Percentiles rank a stretch among this genome's conserved stretches.
Conservation (phyloP, 2,888 invertebrate genomes). For the Cerceris rybyensis region DNA sequence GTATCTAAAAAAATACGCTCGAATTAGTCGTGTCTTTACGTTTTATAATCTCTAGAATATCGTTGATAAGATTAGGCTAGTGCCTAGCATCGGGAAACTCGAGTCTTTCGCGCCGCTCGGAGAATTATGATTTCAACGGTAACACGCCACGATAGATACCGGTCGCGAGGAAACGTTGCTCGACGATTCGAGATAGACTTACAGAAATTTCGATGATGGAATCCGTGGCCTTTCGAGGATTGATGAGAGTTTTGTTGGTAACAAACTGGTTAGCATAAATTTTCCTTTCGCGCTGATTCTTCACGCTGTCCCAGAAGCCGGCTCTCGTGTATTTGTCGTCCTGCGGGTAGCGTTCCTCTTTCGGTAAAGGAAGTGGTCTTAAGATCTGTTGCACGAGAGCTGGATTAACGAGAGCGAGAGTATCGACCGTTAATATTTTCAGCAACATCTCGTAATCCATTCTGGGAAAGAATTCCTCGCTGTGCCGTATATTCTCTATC, state of each 20-base stretch:
- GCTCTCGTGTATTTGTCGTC: slow-evolving; percentile 21
- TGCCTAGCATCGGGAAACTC: not conserved
- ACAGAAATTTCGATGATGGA: slow-evolving; percentile 78
- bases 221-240: slow-evolving; percentile 69
- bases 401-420: slow-evolving; percentile 76
- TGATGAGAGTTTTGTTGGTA: slow-evolving; percentile 70
- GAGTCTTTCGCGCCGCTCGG: no score
- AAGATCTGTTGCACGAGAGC: slow-evolving; percentile 15
- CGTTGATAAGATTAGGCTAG: slow-evolving; percentile 59
- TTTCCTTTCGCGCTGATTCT: slow-evolving; percentile 7
- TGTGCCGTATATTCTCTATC: slow-evolving; percentile 87
- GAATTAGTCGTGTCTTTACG: slow-evolving; percentile 1
- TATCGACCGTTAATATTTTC: slow-evolving; percentile 84
- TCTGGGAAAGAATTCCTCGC: slow-evolving; percentile 86
- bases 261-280: slow-evolving; percentile 36
- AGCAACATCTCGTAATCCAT: slow-evolving; percentile 85
- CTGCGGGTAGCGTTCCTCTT: not conserved
- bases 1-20: slow-evolving; percentile 70
- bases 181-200: slow-evolving; percentile 34
- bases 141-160: no score
- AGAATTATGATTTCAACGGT: no score
- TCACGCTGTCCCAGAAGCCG: slow-evolving; percentile 69
- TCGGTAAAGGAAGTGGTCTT: not conserved
- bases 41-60: slow-evolving; percentile 19
- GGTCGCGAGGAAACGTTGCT: no score